Evolutionary conservation across 2,797 vertebrate species (phyloP), one percentile per base, ranked within the genome.

Genomic region (Scomberomorus guttatus): DNA sequence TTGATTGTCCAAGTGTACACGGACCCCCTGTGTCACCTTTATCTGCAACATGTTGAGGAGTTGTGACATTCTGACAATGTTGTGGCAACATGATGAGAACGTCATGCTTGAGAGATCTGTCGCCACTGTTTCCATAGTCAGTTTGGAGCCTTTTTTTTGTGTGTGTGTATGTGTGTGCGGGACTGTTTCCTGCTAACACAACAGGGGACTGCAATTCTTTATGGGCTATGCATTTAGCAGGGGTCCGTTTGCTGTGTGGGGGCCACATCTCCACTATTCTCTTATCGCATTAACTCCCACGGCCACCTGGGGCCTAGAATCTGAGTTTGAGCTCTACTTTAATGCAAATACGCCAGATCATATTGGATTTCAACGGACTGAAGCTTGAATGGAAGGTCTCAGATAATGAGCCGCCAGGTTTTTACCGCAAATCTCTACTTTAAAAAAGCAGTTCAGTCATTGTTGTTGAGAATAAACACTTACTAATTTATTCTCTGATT

Each of bases 61-160:
- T 79, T 77, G 81, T 80, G 89, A 91, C 92, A 92, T 87, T 88
- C 85, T 85, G 66, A 78, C 71, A 44, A 24, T 95, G 92, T 95
- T 94, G 84, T 94, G 92, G 81, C 90, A 94, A 93, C 92, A 95
- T 27, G 46, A 74, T 70, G 77, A 84, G 83, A 90, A 83, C 64
- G 76, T 92, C 85, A 84, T 87, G 92, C 80, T 88, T 85, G 51
- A 92, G 62, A 84, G 87, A 72, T 67, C 82, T 44, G 83, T 74
- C 65, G 27, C 56, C 32, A 2, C 22, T 12, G 61, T 77, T 67
- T 85, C 78, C 13, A 44, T 75, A 73, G 69, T 72, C 62, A 34
- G 54, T 66, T 56, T 84, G 61, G 61, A 68, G 58, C 25, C 72
- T 69, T 76, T 60, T 51, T 79, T 60, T 51, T 79, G 75, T 77